Evolutionary conservation across 2,113 vertebrate species (phyloP), one percentile per base, ranked within the genome.

Genomic region (Oostethus manadensis): DNA sequence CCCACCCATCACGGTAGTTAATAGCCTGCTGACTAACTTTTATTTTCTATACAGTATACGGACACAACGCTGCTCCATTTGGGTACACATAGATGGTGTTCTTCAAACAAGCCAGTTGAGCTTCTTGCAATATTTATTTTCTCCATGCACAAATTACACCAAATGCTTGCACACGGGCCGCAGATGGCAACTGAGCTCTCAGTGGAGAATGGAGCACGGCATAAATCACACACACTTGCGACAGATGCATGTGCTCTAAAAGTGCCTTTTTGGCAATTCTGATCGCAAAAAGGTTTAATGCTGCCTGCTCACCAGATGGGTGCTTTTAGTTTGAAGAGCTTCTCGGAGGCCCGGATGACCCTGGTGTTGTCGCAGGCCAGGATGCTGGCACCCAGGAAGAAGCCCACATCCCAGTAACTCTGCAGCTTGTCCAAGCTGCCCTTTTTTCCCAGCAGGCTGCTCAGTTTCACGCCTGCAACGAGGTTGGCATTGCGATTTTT

Each of bases 351-450:
- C 58, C 96, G 93, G 84, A 97, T 94, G 68, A 97, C 97, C 80
- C 94, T 88, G 56, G 90, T 84, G 73, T 93, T 96, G 86, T 99
- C 97, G 51, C 93, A 94, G 75, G 97, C 97, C 79, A 99, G 82
- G 65, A 97, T 90, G 85, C 96, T 97, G 76, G 96, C 97, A 1
- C 94, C 97, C 72, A 99, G 84, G 80, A 97, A 99, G 89, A 96
- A 97, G 57, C 97, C 97, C 51, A 99, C 97, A 80, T 99, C 97
- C 97, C 96, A 99, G 87, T 97, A 99, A 82, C 95, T 98, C 88
- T 97, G 95, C 53, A 98, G 90, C 72, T 98, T 97, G 83, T 99
- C 97, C 87, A 99, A 79, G 72, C 93, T 98, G 70, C 97, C 97
- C 59, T 97, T 98, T 80, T 96, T 98, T 58, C 97, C 97, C 76